A percentile compares a stretch with the other conserved stretches of the same genome.
Conservation (phyloP, 2,888 invertebrate genomes). For the Megastigmus dorsalis region DNA sequence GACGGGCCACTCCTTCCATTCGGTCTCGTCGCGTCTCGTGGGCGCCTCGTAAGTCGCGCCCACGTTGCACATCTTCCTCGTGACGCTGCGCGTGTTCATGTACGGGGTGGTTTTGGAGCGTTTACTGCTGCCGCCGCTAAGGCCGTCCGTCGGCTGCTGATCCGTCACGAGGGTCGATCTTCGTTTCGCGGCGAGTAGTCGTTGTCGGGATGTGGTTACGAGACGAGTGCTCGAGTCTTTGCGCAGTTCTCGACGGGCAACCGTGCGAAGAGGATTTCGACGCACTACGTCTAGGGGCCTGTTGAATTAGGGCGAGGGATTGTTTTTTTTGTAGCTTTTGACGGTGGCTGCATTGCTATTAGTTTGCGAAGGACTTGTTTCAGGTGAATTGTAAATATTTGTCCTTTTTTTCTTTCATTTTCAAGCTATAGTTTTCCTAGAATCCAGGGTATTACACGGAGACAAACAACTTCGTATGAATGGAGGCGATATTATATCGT, state of each 20-base stretch:
- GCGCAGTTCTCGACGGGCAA: constrained; percentile 19
- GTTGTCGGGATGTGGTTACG: constrained; percentile 3
- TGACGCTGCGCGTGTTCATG: constrained; percentile 71
- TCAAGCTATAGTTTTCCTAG: too few species aligned
- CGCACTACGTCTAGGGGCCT: constrained; percentile 41
- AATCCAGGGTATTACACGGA: too few species aligned
- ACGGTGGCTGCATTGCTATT: too few species aligned
- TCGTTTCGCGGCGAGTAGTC: constrained; percentile 12
- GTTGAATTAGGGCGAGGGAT: too few species aligned
- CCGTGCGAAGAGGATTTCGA: constrained; percentile 38
- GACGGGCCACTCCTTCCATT: constrained; percentile 70
- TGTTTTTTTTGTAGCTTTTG: too few species aligned
- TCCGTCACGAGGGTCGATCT: background rate
- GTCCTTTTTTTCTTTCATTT: too few species aligned
- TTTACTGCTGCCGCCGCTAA: background rate
- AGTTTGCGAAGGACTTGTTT: too few species aligned
- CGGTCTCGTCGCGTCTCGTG: constrained; percentile 62
- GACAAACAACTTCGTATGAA: too few species aligned
- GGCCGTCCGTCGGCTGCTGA: background rate
- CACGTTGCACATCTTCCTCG: constrained; percentile 67
- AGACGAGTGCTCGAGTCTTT: background rate
- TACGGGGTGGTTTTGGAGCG: constrained; percentile 57
- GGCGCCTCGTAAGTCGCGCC: constrained; percentile 70
- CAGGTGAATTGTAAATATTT: too few species aligned
- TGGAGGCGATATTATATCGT: too few species aligned